Percentiles rank a stretch among this genome's conserved stretches.
These are phyloP conservation scores for Drosophila anomalata DNA, from an alignment of 2,888 invertebrate genomes.

Conservation along the genomic window DNA sequence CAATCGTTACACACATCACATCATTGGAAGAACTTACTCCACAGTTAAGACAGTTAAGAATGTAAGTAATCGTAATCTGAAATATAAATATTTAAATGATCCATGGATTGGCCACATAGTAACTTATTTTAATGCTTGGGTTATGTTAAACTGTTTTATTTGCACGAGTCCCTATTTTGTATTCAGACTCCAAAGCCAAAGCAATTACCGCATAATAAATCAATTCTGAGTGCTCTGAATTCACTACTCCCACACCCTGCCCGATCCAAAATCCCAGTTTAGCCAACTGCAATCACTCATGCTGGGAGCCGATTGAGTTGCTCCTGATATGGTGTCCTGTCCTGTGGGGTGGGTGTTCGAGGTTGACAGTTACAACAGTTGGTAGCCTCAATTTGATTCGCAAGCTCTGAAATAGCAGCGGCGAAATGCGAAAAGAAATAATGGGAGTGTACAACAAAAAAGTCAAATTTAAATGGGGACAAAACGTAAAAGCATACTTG, in stretches of 20 bases:
- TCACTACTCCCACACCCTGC: conserved; percentile 59
- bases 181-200: conserved; percentile 74
- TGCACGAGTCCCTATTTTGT: conserved; percentile 48
- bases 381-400: conserved; percentile 71
- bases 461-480: conserved; percentile 57
- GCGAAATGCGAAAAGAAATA: conserved; percentile 31
- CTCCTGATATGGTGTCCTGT: conserved; percentile 4
- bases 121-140: too few relatives aligned
- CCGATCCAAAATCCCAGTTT: conserved; percentile 31
- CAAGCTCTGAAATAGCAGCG: conserved; percentile 49
- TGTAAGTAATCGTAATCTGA: too few relatives aligned
- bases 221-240: conserved; percentile 76
- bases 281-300: conserved; percentile 61
- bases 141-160: too few relatives aligned
- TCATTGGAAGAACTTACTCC: too few relatives aligned
- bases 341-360: conserved; percentile 14
- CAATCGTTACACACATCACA: too few relatives aligned
- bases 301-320: conserved; percentile 53
- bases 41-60: too few relatives aligned
- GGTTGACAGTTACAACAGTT: conserved; percentile 69
- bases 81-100: too few relatives aligned
- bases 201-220: conserved; percentile 82
- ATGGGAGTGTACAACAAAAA: conserved; percentile 14
- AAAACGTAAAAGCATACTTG: conserved; percentile 55
- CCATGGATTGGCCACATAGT: too few relatives aligned